These are phyloP conservation scores for Cassiopea andromeda DNA, from an alignment of 30 jellyfish, hydroid and myxozoan genomes.

Conservation along the genomic window DNA sequence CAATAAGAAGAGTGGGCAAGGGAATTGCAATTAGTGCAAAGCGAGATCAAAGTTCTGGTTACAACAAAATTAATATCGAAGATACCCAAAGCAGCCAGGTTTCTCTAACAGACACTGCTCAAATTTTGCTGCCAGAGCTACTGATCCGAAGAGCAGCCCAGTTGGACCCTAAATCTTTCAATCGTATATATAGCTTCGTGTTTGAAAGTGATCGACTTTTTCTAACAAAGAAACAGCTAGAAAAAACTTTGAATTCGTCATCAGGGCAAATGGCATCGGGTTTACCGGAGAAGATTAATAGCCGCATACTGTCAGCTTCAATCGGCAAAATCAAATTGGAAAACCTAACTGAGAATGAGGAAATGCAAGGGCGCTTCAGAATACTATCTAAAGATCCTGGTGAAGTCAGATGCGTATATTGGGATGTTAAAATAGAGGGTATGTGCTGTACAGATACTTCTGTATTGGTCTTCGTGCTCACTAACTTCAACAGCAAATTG, in stretches of 20 bases:
- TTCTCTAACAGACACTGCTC: conserved; percentile 14
- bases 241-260: not conserved
- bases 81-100: not conserved
- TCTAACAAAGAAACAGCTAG: conserved; percentile 21
- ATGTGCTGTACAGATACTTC: not conserved
- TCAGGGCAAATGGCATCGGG: not conserved
- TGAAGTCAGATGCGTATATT: conserved; percentile 45
- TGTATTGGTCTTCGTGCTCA: not conserved
- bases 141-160: conserved; percentile 30
- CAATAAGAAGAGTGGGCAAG: not conserved
- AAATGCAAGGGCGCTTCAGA: conserved; percentile 30
- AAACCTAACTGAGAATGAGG: conserved; percentile 51
- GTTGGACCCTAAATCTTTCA: not conserved
- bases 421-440: conserved; percentile 68
- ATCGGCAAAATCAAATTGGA: conserved; percentile 49
- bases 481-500: not conserved
- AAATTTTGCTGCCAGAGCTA: conserved; percentile 40
- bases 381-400: conserved; percentile 22
- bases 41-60: conserved; percentile 13
- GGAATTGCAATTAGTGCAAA: conserved; percentile 29
- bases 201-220: conserved; percentile 56
- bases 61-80: conserved; percentile 11
- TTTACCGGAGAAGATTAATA: conserved; percentile 34
- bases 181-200: conserved; percentile 62
- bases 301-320: conserved; percentile 84